A percentile compares a stretch with the other conserved stretches of the same genome.
Evolutionary conservation across 2,888 invertebrate species (phyloP).

Genomic region (Lingula anatina): DNA sequence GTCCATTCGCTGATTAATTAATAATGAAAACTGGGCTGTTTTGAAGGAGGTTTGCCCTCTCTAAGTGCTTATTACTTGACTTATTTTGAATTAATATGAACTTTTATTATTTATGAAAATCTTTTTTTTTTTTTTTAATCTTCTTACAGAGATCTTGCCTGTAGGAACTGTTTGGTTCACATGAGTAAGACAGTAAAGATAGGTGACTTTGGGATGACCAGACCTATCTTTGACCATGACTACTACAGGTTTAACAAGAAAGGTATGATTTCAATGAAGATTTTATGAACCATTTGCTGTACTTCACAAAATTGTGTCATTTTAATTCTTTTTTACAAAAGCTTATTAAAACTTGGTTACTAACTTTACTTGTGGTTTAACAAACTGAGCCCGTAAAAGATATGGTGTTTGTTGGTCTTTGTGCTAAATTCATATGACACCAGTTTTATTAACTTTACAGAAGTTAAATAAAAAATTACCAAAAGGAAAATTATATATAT

Average conservation of each 20-base stretch:
- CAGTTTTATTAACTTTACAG: too few relatives aligned
- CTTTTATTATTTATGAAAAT: too few relatives aligned
- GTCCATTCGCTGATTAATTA: too few relatives aligned
- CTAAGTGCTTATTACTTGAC: too few relatives aligned
- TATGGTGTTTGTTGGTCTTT: too few relatives aligned
- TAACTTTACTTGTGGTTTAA: too few relatives aligned
- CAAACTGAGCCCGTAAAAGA: too few relatives aligned
- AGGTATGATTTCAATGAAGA: constrained; percentile 39
- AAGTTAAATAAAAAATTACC: neutral
- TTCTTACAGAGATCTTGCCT: constrained; percentile 69
- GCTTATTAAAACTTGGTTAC: neutral
- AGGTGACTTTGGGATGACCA: constrained; percentile 89
- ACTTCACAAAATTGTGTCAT: neutral
- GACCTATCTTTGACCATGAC: constrained; percentile 80
- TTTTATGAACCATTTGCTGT: neutral
- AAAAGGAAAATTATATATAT: neutral
- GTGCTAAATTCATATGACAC: too few relatives aligned
- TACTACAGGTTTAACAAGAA: constrained; percentile 84
- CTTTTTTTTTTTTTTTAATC: too few relatives aligned
- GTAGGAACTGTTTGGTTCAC: constrained; percentile 73
- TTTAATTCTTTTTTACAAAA: neutral
- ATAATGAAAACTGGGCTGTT: too few relatives aligned
- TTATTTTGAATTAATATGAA: too few relatives aligned
- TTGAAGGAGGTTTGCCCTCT: too few relatives aligned
- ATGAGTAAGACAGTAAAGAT: constrained; percentile 68